phyloP scores from a whole-genome alignment of 92 coral and sea anemone genomes.

The Montipora capitata region DNA sequence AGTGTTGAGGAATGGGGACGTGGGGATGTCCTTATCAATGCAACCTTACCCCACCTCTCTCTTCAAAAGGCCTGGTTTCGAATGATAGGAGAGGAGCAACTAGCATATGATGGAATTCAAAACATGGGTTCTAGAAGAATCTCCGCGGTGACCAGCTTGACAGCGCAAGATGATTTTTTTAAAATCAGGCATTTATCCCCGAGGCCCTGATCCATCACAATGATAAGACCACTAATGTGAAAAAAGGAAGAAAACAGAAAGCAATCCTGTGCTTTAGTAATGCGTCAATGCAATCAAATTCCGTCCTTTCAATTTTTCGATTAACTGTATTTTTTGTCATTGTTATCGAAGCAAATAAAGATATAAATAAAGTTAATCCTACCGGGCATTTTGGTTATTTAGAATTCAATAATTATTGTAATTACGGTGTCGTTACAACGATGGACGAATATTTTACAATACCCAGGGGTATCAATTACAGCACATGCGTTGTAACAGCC shows the following conservation, averaged over 20 bases:
- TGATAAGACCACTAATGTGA: background rate
- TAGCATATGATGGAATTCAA: conserved; percentile 9
- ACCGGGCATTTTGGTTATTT: too few species aligned
- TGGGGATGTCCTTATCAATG: too few species aligned
- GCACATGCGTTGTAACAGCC: conserved; percentile 55
- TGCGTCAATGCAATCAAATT: too few species aligned
- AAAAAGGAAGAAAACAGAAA: background rate
- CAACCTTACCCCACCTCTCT: too few species aligned
- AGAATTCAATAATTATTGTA: background rate
- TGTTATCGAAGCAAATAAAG: too few species aligned
- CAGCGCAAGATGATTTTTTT: background rate
- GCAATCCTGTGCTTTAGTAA: too few species aligned
- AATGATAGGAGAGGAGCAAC: background rate
- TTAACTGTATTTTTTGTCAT: too few species aligned
- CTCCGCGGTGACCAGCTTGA: background rate
- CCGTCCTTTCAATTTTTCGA: too few species aligned
- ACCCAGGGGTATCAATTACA: conserved; percentile 45
- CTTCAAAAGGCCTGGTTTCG: too few species aligned
- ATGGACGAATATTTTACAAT: conserved; percentile 31
- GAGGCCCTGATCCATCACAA: background rate
- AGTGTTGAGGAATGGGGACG: too few species aligned
- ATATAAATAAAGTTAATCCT: background rate
- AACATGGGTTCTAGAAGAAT: conserved; percentile 8
- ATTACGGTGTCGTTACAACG: background rate
- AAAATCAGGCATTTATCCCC: background rate